These are phyloP conservation scores for Aradus depressus DNA, from an alignment of 2,888 invertebrate genomes.

Conservation along the genomic window DNA sequence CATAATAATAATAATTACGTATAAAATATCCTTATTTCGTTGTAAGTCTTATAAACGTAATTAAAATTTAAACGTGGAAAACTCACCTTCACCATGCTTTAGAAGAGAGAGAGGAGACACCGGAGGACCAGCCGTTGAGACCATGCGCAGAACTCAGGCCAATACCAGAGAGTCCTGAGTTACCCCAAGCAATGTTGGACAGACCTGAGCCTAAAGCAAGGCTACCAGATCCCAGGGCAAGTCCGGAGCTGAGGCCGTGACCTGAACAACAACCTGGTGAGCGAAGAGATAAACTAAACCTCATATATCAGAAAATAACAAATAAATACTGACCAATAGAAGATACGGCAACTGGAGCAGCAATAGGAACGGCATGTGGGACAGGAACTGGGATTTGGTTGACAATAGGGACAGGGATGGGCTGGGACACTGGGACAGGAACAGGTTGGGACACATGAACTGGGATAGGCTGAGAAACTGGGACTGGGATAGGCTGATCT, in stretches of 20 bases:
- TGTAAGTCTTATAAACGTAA: too few relatives aligned
- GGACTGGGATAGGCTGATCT: constrained; percentile 44
- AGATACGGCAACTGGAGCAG: constrained; percentile 14
- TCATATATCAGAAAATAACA: background rate
- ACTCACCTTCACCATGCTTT: too few relatives aligned
- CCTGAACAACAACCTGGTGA: background rate
- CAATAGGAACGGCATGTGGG: constrained; percentile 22
- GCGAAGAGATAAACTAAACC: too few relatives aligned
- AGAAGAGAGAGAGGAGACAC: background rate
- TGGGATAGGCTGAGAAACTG: constrained; percentile 38
- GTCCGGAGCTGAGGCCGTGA: background rate
- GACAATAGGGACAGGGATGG: constrained; percentile 37
- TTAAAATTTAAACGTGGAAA: too few relatives aligned
- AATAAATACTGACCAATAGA: constrained; percentile 1
- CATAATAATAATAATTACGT: too few relatives aligned
- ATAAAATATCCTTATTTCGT: too few relatives aligned
- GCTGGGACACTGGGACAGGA: constrained; percentile 40
- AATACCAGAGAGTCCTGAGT: background rate
- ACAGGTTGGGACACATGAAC: constrained; percentile 40
- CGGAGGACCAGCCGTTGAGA: background rate
- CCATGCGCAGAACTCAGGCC: background rate
- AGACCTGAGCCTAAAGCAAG: background rate
- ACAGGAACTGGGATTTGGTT: constrained; percentile 31
- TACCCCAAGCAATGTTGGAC: background rate
- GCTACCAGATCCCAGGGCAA: background rate